These are phyloP conservation scores for Netelia virgata DNA, from an alignment of 2,888 invertebrate species.

Conservation along the genomic window DNA sequence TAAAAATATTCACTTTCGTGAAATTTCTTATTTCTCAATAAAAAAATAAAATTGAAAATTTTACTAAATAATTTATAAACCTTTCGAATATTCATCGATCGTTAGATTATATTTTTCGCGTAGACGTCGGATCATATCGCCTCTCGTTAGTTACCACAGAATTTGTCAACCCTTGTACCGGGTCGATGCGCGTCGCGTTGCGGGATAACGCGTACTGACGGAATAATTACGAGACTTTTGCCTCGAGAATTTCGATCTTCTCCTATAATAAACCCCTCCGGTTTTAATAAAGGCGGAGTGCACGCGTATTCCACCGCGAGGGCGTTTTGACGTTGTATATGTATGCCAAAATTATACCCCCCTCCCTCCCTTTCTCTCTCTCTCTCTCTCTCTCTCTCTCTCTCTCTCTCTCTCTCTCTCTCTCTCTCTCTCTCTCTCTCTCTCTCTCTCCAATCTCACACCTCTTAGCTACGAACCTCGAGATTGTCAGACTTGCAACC, in stretches of 20 bases:
- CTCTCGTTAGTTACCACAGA: neutral
- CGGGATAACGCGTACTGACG: neutral
- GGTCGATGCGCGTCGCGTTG: neutral
- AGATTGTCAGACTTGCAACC: slow-evolving; percentile 25
- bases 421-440: no score
- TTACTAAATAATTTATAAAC: no score
- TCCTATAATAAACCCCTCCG: slow-evolving; percentile 18
- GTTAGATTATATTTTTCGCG: no score
- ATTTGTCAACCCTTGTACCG: neutral
- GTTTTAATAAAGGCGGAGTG: slow-evolving; percentile 37
- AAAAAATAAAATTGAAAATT: no score
- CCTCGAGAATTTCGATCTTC: slow-evolving; percentile 22
- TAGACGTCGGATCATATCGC: no score
- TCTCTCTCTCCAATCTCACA: no score
- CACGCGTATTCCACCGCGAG: neutral
- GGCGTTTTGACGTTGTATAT: neutral
- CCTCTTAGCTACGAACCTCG: slow-evolving; percentile 1
- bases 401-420: no score
- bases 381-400: no score
- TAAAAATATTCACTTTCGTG: no score
- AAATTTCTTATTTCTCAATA: no score
- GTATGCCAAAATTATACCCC: neutral
- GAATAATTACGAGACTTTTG: neutral
- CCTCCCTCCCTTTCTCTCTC: no score
- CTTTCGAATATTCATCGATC: no score